These are phyloP conservation scores for Caenorhabditis brenneri DNA, from an alignment of 1,140 invertebrate species.

Conservation along the genomic window DNA sequence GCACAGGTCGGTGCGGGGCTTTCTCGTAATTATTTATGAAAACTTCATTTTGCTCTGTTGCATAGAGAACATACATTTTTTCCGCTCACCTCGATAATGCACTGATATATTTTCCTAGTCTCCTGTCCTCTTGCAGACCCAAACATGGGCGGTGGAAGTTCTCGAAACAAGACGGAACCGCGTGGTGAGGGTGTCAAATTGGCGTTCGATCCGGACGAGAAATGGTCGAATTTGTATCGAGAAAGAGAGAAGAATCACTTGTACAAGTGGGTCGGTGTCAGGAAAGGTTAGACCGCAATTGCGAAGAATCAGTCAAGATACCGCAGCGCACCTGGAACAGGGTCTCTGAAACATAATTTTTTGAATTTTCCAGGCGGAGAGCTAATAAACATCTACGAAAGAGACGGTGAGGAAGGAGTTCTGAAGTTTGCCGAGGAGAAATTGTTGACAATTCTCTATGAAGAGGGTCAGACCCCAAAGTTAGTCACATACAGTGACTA, in stretches of 20 bases:
- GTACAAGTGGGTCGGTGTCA: conserved; percentile 73
- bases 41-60: too few species aligned
- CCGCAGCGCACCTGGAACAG: too few species aligned
- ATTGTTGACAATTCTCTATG: conserved; percentile 86
- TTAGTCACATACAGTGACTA: conserved; percentile 87
- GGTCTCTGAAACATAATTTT: not conserved
- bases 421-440: conserved; percentile 86
- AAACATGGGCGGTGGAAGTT: conserved; percentile 36
- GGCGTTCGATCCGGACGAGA: conserved; percentile 71
- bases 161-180: conserved; percentile 43
- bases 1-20: too few species aligned
- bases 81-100: too few species aligned
- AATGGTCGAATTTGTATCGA: conserved; percentile 74
- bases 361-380: conserved; percentile 73
- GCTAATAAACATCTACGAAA: conserved; percentile 78
- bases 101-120: too few species aligned
- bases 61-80: too few species aligned
- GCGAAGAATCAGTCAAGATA: not conserved
- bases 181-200: conserved; percentile 27
- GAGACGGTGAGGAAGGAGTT: conserved; percentile 76
- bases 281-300: conserved; percentile 61
- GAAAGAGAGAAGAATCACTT: conserved; percentile 73
- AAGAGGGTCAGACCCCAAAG: conserved; percentile 81
- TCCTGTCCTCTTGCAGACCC: not conserved
- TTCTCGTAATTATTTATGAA: too few species aligned